These are phyloP conservation scores for Cryptosula pallasiana DNA, from an alignment of 2,888 invertebrate genomes.

Conservation along the genomic window DNA sequence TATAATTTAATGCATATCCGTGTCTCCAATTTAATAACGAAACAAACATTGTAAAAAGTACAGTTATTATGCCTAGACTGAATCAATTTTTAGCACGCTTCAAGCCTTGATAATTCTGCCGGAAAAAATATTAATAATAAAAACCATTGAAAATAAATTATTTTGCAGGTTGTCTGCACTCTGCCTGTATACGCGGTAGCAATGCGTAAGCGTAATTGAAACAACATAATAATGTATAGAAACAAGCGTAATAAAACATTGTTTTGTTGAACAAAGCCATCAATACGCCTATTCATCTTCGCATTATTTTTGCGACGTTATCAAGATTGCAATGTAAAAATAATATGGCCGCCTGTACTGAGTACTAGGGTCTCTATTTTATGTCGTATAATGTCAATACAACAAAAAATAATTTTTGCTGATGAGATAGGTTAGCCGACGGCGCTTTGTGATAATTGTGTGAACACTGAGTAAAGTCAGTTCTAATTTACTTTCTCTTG, in stretches of 20 bases:
- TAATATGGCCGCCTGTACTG: conserved; percentile 15
- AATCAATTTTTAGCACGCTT: too few species aligned
- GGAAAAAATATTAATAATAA: too few species aligned
- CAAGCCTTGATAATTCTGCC: too few species aligned
- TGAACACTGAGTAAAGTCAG: not conserved
- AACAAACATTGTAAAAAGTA: too few species aligned
- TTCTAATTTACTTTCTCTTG: conserved; percentile 12
- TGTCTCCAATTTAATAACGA: too few species aligned
- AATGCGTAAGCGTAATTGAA: not conserved
- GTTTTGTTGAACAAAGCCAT: not conserved
- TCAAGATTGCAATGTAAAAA: not conserved
- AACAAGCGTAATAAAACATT: conserved; percentile 12
- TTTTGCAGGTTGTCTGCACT: not conserved
- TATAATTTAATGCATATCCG: too few species aligned
- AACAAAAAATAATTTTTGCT: conserved; percentile 1
- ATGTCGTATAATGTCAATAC: not conserved
- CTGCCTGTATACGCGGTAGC: not conserved
- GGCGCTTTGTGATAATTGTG: conserved; percentile 14
- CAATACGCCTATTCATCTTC: not conserved
- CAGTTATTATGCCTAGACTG: too few species aligned
- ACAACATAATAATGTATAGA: conserved; percentile 5
- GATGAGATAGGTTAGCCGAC: not conserved
- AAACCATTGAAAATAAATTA: too few species aligned
- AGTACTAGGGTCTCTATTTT: conserved; percentile 8
- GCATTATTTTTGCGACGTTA: not conserved